Evolutionary conservation across 2,113 vertebrate genomes (phyloP), one percentile per base, ranked within the genome.

Genomic region (Vidua macroura): DNA sequence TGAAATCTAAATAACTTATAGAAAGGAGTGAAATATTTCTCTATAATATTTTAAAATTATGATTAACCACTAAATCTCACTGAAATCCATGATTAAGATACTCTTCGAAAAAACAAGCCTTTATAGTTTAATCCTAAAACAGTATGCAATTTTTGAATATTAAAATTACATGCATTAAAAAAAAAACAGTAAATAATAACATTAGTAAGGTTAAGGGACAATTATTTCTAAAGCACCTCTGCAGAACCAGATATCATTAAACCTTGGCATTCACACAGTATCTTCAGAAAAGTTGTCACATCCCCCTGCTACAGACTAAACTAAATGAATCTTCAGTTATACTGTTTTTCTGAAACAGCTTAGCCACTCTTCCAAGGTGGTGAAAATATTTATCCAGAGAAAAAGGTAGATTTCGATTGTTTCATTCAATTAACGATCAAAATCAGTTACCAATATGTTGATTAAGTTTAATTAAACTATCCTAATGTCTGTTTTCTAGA

Each of bases 401-500:
- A 88, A 55, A 69, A 37, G 7, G 17, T 68, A 59, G 18, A 64
- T 64, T 85, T 33, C 14, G 21, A 13, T 10, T 1, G 0, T 23
- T 84, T 70, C 52, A 30, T 63, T 85, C 23, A 51, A 51, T 9
- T 51, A 14, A 58, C 28, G 13, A 28, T 81, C 8, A 84, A 84
- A 78, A 55, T n/a, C 10, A 16, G 8, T 60, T 85, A 35, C 21
- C 14, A 7, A 30, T 59, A 15, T 37, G 23, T 52, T 51, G 15
- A 46, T 94, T 87, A 79, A 20, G 23, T 59, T 39, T 86, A 72
- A 73, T 62, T 95, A 88, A 90, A 96, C 83, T 92, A 86, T 23
- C 23, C 21, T 95, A 84, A 90, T 92, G 24, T 64, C 49, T 89
- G 27, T 74, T 93, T 81, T 83, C 63, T 74, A 60, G 4, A 35